These are phyloP conservation scores for Willowsia nigromaculata DNA, from an alignment of 2,888 invertebrate genomes.

Conservation along the genomic window DNA sequence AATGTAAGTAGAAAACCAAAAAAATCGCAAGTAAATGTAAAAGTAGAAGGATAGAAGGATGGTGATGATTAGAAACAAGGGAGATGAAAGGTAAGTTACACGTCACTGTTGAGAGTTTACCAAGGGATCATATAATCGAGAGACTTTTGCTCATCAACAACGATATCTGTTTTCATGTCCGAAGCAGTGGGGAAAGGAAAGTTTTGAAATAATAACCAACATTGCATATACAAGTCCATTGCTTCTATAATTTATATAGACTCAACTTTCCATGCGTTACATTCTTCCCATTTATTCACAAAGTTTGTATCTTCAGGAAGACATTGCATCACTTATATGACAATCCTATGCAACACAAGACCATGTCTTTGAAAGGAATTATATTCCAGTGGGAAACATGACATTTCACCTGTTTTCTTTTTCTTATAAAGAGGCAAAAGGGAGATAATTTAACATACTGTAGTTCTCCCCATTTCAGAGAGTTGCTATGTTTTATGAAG, in stretches of 20 bases:
- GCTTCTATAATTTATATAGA: too few species aligned
- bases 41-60: background rate
- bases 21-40: background rate
- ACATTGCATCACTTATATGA: background rate
- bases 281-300: too few species aligned
- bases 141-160: background rate
- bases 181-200: background rate
- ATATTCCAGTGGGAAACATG: constrained; percentile 60
- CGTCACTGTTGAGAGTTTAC: too few species aligned
- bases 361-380: background rate
- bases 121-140: background rate
- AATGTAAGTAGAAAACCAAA: background rate
- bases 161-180: background rate
- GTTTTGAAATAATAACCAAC: background rate
- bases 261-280: too few species aligned
- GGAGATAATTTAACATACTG: background rate
- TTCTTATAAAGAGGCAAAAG: background rate
- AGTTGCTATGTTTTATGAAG: background rate
- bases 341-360: background rate
- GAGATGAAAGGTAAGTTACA: too few species aligned
- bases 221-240: too few species aligned
- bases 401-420: constrained; percentile 45
- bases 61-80: background rate
- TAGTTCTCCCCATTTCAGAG: background rate
- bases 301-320: background rate